Percentiles rank a stretch among this genome's conserved stretches.
These are phyloP conservation scores for Loris lydekkerianus DNA, from an alignment of 2,797 vertebrate genomes.

Conservation along the genomic window DNA sequence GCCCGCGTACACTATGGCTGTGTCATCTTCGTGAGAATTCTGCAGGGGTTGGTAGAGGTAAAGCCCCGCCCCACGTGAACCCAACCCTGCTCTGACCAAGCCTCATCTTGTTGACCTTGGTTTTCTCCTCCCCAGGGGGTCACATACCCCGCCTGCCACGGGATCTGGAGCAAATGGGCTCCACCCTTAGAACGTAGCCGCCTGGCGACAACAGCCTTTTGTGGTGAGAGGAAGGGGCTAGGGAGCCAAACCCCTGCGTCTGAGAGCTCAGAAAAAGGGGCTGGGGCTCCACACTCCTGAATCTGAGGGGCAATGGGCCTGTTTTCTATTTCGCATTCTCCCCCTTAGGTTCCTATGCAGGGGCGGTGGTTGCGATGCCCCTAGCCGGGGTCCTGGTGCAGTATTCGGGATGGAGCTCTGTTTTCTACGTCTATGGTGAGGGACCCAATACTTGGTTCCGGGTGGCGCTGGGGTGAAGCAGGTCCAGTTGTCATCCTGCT, in stretches of 20 bases:
- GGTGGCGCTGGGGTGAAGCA: background rate
- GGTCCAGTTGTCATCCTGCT: background rate
- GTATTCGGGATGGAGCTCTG: conserved; percentile 95
- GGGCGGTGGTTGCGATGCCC: conserved; percentile 97
- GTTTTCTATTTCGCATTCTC: background rate
- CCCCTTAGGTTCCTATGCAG: conserved; percentile 93
- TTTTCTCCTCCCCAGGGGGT: conserved; percentile 90
- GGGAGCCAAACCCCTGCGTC: background rate
- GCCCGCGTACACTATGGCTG: conserved; percentile 95
- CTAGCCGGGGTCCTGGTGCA: conserved; percentile 96
- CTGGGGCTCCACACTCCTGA: background rate
- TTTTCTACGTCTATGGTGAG: conserved; percentile 97
- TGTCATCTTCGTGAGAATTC: conserved; percentile 95
- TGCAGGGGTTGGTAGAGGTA: conserved; percentile 97
- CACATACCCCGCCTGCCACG: conserved; percentile 95
- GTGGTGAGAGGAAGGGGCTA: conserved; percentile 89
- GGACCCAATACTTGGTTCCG: background rate
- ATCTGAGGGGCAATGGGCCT: background rate
- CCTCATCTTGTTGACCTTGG: background rate
- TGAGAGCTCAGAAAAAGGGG: background rate
- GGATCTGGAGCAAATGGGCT: conserved; percentile 97
- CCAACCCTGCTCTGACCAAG: background rate
- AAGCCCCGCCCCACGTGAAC: background rate
- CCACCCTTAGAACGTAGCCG: conserved; percentile 95
- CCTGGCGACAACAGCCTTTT: conserved; percentile 95